Conservation (phyloP, 2,888 invertebrate genomes). For the Ametastegia equiseti region DNA sequence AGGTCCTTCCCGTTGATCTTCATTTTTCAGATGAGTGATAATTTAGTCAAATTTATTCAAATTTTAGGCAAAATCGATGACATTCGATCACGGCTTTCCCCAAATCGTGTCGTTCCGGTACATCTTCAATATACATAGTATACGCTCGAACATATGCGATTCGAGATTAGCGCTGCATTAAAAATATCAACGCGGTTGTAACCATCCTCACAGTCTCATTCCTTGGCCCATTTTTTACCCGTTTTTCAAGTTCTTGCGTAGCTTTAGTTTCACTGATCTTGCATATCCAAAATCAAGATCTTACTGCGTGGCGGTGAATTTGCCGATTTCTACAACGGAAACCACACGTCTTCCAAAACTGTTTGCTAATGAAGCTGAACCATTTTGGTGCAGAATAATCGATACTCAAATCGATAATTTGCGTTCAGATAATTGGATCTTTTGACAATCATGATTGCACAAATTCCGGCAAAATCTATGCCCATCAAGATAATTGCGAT, state of each 20-base stretch:
- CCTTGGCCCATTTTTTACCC: neutral
- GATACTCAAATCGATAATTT: no score
- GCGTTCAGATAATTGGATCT: no score
- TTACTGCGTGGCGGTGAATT: neutral
- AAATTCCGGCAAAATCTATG: no score
- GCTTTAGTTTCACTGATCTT: neutral
- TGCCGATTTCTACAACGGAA: neutral
- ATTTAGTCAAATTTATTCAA: neutral
- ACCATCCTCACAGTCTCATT: neutral
- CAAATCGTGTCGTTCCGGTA: neutral
- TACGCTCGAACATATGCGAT: neutral
- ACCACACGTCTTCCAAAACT: neutral
- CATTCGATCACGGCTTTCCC: neutral
- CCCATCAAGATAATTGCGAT: no score
- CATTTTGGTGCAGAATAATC: neutral
- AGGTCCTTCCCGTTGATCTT: neutral
- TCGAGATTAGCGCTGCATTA: neutral
- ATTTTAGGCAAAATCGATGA: neutral
- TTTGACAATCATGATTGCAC: no score
- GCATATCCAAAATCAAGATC: neutral
- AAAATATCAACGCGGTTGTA: neutral
- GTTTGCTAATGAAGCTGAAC: neutral
- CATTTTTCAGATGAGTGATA: neutral
- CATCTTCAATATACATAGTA: neutral
- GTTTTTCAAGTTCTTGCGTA: neutral